These are phyloP conservation scores for Ceratosolen fusciceps DNA, from an alignment of 1,140 invertebrate genomes.

Conservation along the genomic window DNA sequence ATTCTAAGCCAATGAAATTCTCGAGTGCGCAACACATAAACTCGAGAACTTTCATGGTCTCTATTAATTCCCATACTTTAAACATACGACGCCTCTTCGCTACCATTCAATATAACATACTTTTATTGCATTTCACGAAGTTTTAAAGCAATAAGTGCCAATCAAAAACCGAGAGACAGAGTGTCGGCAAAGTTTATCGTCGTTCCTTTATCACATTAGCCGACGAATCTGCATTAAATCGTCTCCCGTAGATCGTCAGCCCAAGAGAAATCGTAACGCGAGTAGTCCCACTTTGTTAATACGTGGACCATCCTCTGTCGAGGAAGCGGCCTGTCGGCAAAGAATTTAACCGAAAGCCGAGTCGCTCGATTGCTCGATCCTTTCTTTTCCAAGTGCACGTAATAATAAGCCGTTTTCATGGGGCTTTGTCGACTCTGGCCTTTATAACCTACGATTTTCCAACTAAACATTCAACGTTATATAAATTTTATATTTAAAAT, in stretches of 20 bases:
- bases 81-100: too few relatives aligned
- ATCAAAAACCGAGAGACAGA: conserved; percentile 32
- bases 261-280: not conserved
- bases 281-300: too few relatives aligned
- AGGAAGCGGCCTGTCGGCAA: too few relatives aligned
- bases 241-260: not conserved
- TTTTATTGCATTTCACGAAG: conserved; percentile 50
- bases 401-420: too few relatives aligned
- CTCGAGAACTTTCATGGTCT: too few relatives aligned
- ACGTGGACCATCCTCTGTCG: too few relatives aligned
- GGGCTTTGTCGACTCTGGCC: not conserved
- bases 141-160: conserved; percentile 54
- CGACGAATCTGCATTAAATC: not conserved
- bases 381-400: conserved; percentile 9
- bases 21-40: too few relatives aligned
- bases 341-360: not conserved
- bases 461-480: too few relatives aligned
- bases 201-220: not conserved
- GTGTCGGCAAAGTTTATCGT: not conserved
- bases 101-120: too few relatives aligned
- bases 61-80: too few relatives aligned
- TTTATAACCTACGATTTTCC: not conserved
- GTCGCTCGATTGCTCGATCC: not conserved
- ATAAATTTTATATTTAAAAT: too few relatives aligned
- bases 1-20: too few relatives aligned